Percentiles rank a stretch among this genome's conserved stretches.
phyloP scores from a whole-genome alignment of 2,113 vertebrate genomes.

The Carassius gibelio region DNA sequence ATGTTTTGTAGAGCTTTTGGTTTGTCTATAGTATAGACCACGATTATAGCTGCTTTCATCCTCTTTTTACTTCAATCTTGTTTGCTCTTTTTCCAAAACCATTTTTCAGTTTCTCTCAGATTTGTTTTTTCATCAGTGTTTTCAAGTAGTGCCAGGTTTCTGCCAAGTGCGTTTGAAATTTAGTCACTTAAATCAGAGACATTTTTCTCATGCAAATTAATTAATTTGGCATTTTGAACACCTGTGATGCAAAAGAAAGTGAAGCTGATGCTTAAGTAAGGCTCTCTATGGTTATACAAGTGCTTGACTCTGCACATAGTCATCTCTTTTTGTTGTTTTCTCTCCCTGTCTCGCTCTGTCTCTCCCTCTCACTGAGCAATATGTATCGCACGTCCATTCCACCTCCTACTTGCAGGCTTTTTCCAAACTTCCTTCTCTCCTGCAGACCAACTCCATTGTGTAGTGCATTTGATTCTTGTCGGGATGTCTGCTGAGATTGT shows the following conservation, averaged over 20 bases:
- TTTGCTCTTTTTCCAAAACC: background rate
- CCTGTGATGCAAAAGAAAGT: conserved; percentile 59
- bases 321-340: conserved; percentile 13
- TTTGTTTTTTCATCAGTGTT: background rate
- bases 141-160: conserved; percentile 2
- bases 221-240: conserved; percentile 51
- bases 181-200: background rate
- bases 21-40: background rate
- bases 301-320: conserved; percentile 14
- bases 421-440: background rate
- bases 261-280: conserved; percentile 57
- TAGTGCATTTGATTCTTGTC: background rate
- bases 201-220: conserved; percentile 31
- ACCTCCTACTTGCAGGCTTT: conserved; percentile 41
- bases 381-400: conserved; percentile 29
- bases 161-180: conserved; percentile 1
- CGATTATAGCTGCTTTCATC: background rate
- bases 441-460: background rate
- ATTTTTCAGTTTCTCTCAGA: background rate
- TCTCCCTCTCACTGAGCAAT: conserved; percentile 34
- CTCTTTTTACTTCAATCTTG: background rate
- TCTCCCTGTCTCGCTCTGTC: conserved; percentile 51
- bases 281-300: conserved; percentile 52
- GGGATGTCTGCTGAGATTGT: conserved; percentile 24
- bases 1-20: no score